Percentiles rank a stretch among this genome's conserved stretches.
Conservation (phyloP, 1,140 invertebrate species). For the Lepidostoma basale region DNA sequence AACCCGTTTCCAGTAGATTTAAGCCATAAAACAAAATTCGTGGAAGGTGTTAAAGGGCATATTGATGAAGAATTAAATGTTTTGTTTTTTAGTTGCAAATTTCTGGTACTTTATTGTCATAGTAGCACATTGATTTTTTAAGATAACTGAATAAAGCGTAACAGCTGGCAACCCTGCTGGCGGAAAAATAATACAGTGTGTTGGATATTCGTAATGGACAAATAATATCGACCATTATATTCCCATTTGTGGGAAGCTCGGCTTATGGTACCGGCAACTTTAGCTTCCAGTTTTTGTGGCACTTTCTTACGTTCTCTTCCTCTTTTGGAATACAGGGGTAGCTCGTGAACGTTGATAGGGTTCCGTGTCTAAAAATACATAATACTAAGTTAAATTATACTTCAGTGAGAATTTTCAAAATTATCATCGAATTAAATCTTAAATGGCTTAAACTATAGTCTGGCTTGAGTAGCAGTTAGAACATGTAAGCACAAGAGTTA, state of each 20-base stretch:
- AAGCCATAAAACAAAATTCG: too few species aligned
- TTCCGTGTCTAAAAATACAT: too few species aligned
- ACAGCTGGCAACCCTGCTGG: slow-evolving; percentile 4
- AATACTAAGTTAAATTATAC: too few species aligned
- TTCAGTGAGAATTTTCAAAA: too few species aligned
- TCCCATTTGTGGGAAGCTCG: slow-evolving; percentile 40
- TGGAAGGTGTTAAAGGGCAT: too few species aligned
- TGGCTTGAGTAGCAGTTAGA: too few species aligned
- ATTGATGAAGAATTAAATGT: not conserved
- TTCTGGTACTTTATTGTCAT: too few species aligned
- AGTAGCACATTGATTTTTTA: not conserved
- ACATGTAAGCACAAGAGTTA: too few species aligned
- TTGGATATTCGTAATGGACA: slow-evolving; percentile 41
- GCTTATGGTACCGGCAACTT: slow-evolving; percentile 30
- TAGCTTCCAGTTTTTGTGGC: slow-evolving; percentile 32
- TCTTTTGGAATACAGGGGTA: not conserved
- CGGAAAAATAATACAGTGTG: slow-evolving; percentile 8
- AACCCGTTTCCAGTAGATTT: too few species aligned
- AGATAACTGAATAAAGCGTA: not conserved
- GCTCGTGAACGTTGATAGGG: too few species aligned
- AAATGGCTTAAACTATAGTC: too few species aligned
- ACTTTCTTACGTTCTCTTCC: not conserved
- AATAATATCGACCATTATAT: slow-evolving; percentile 46
- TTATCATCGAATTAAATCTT: too few species aligned
- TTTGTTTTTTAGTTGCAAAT: not conserved